Evolutionary conservation across 1,140 invertebrate species (phyloP), one percentile per base, ranked within the genome.

Genomic region (Cotesia chilonis): DNA sequence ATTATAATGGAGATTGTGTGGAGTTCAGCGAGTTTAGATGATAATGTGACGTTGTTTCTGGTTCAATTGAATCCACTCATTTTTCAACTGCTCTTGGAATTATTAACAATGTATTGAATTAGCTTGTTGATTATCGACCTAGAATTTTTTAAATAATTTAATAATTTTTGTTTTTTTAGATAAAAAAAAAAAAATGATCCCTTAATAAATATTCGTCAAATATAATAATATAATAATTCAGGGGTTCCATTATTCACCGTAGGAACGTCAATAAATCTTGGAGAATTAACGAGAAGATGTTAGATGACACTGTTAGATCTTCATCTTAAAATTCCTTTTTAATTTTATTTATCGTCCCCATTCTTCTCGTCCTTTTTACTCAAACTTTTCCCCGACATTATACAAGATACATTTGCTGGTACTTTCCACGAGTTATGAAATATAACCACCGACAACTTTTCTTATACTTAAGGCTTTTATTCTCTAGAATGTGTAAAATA

Each of bases 371-470:
- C 52, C 57, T 63, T 66, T 65, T 64, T 59, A 51, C 38, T 65
- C 52, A 55, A 66, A 38, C 14, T 65, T 66, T 72, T 57, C 63
- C 41, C 17, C 6, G 57, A 10, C 57, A 28, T 7, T 17, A 28
- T 59, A 9, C 57, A 20, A 59, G 57, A 59, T 28, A 28, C 54
- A 47, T 47, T 47, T 47, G 2, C 4, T 1, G 17, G 37, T 4
- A 38, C 52, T 70, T 75, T 67, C 70, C 66, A 63, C 68, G 63
- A 65, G 74, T 70, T 10, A 68, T 85, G 79, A 85, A 83, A 83
- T 84, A 85, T 84, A 77, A 80, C 81, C 75, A 80, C 81, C 75
- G 74, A 75, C 77, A 83, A 84, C 82, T 84, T 83, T 83, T 83
- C 80, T 82, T 77, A 81, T 82, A 78, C 77, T 79, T 74, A 74